Percentiles rank a stretch among this genome's conserved stretches.
Evolutionary conservation across 2,797 vertebrate species (phyloP).

Genomic region (Protosalanx chinensis): DNA sequence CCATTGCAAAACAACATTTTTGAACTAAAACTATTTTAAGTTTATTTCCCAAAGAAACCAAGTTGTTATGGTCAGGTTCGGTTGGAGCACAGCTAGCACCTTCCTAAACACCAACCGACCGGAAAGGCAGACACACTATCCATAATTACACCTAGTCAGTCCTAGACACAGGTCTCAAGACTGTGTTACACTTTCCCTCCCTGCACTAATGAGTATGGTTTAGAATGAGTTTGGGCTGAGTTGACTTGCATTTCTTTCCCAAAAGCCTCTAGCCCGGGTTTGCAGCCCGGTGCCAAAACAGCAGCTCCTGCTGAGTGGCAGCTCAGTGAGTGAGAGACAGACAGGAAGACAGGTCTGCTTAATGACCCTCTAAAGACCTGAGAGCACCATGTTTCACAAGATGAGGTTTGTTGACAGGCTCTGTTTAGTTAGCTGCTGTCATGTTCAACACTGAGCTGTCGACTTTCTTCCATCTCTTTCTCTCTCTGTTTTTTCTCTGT

Average conservation of each 20-base stretch:
- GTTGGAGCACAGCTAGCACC: background rate
- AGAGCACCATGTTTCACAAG: background rate
- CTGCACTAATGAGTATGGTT: background rate
- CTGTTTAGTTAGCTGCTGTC: background rate
- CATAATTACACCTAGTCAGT: too few species aligned
- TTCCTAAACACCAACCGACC: background rate
- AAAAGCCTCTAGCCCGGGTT: background rate
- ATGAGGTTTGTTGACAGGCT: background rate
- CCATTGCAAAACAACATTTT: background rate
- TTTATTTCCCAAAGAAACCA: background rate
- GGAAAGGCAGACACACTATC: background rate
- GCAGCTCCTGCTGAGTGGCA: background rate
- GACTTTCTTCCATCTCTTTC: background rate
- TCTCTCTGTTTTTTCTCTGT: too few species aligned
- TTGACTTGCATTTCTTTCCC: background rate
- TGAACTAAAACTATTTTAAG: background rate
- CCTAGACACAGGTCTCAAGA: background rate
- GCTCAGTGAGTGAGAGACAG: background rate
- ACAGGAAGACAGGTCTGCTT: background rate
- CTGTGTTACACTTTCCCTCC: background rate
- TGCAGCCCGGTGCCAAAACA: background rate
- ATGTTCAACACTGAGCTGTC: background rate
- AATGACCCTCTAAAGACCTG: slow-evolving; percentile 1
- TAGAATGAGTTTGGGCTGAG: background rate
- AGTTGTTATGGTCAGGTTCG: background rate